Conservation (phyloP, 2,888 invertebrate genomes). For the Cantharis flavilabris region DNA sequence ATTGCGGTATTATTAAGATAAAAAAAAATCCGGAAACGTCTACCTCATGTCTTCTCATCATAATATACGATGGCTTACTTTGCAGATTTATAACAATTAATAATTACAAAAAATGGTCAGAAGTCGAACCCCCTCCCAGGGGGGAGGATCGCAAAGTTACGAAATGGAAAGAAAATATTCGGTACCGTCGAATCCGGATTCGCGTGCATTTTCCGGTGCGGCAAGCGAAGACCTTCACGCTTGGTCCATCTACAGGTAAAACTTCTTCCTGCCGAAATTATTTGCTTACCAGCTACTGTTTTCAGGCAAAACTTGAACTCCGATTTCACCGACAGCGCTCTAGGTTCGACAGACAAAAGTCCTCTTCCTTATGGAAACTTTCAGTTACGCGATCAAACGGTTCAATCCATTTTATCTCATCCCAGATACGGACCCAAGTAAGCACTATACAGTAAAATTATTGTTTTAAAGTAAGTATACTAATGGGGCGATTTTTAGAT, state of each 20-base stretch:
- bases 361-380: constrained; percentile 94
- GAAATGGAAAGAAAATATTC: constrained; percentile 85
- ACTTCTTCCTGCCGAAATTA: not conserved
- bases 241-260: constrained; percentile 91
- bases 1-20: not conserved
- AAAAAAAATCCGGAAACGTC: not conserved
- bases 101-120: constrained; percentile 38
- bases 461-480: not conserved
- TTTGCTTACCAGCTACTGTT: constrained; percentile 19
- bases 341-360: constrained; percentile 91
- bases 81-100: constrained; percentile 10
- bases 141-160: constrained; percentile 61
- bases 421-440: constrained; percentile 90
- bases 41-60: not conserved
- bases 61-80: not conserved
- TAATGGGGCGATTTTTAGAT: constrained; percentile 57
- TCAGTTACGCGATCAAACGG: constrained; percentile 89
- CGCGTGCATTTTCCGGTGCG: constrained; percentile 73
- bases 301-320: constrained; percentile 91
- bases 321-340: constrained; percentile 91
- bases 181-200: constrained; percentile 80
- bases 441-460: constrained; percentile 45
- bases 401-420: constrained; percentile 87
- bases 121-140: constrained; percentile 46
- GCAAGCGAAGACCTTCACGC: constrained; percentile 93